Percentiles rank a stretch among this genome's conserved stretches.
Conservation (phyloP, 2,888 invertebrate species). For the Andrena camellia region DNA sequence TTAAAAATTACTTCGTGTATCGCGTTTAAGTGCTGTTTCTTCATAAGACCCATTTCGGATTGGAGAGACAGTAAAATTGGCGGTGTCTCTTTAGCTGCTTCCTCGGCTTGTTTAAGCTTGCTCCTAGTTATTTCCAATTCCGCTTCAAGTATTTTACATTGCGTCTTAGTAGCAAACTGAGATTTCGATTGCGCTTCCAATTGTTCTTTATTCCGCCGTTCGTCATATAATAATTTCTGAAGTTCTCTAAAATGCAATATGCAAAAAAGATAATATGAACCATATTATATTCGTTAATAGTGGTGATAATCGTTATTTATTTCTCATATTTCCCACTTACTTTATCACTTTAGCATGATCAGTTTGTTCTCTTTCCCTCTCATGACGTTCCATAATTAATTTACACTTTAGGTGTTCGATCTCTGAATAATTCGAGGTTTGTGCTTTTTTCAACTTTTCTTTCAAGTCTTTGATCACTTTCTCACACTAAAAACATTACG, state of each 20-base stretch:
- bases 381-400: conserved; percentile 91
- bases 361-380: conserved; percentile 92
- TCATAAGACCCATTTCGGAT: conserved; percentile 90
- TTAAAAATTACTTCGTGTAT: conserved; percentile 87
- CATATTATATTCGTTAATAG: not conserved
- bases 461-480: conserved; percentile 87
- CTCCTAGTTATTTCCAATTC: conserved; percentile 89
- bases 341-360: conserved; percentile 92
- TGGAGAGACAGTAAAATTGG: conserved; percentile 89
- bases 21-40: conserved; percentile 90
- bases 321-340: conserved; percentile 81
- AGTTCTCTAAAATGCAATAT: conserved; percentile 88
- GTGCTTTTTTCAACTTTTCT: conserved; percentile 87
- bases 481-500: conserved; percentile 86
- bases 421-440: conserved; percentile 87
- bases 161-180: conserved; percentile 84
- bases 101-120: conserved; percentile 89
- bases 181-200: conserved; percentile 88
- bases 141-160: conserved; percentile 86
- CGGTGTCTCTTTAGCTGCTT: conserved; percentile 88
- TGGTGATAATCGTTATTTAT: not conserved
- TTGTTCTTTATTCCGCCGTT: conserved; percentile 91
- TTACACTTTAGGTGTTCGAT: conserved; percentile 90
- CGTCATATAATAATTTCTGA: conserved; percentile 91
- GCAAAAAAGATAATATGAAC: not conserved